Conservation (phyloP, 2,888 invertebrate species). For the Agonum fuliginosum region DNA sequence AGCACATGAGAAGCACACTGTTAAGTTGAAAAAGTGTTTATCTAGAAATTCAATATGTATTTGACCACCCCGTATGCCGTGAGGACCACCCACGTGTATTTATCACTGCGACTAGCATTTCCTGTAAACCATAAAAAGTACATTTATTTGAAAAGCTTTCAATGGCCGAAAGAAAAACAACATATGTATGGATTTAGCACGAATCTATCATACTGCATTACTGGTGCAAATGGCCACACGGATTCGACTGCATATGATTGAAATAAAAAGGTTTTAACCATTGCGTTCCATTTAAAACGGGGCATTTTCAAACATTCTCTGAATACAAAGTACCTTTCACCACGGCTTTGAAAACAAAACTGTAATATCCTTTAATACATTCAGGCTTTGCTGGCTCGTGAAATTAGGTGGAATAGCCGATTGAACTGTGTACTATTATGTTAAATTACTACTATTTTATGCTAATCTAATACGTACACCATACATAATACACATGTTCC, state of each 20-base stretch:
- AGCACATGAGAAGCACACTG: constrained; percentile 38
- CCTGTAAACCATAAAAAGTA: constrained; percentile 46
- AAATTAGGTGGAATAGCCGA: constrained; percentile 3
- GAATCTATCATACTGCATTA: constrained; percentile 32
- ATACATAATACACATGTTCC: not conserved
- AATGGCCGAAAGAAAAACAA: not conserved
- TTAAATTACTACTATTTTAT: constrained; percentile 33
- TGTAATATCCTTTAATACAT: not conserved
- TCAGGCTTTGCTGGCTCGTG: not conserved
- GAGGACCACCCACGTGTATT: constrained; percentile 49
- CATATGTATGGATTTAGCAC: constrained; percentile 7
- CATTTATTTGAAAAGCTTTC: constrained; percentile 37
- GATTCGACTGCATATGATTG: constrained; percentile 16
- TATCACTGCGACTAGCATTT: constrained; percentile 38
- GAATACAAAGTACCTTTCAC: constrained; percentile 33
- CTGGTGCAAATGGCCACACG: constrained; percentile 17
- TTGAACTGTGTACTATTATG: constrained; percentile 19
- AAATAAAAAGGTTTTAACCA: constrained; percentile 17
- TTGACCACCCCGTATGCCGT: constrained; percentile 49
- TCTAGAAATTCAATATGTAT: constrained; percentile 52
- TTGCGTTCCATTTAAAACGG: constrained; percentile 21
- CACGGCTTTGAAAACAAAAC: constrained; percentile 22
- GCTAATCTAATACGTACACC: not conserved
- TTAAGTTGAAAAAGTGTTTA: constrained; percentile 32
- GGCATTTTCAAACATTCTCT: not conserved